Evolutionary conservation across 2,113 vertebrate genomes (phyloP).

Genomic region (Periophthalmus modestus): DNA sequence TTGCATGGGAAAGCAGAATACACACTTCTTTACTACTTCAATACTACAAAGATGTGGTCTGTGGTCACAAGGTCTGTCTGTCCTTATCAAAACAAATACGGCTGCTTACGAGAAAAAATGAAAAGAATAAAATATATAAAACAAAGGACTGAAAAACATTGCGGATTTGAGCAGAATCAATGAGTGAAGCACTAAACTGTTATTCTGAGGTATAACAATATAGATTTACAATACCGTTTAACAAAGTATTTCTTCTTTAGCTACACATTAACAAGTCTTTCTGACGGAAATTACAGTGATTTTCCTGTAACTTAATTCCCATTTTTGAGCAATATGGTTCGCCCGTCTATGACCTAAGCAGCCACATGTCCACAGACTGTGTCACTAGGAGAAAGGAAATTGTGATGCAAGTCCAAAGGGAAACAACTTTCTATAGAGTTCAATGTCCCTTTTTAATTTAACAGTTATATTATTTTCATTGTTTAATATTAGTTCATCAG

Average conservation of each 20-base stretch:
- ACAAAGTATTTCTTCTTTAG: not conserved
- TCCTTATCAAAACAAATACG: too few species aligned
- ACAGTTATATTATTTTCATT: not conserved
- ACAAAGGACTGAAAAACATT: too few species aligned
- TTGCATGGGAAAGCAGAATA: too few species aligned
- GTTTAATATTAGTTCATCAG: not conserved
- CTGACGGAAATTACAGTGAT: not conserved
- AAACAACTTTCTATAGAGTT: slow-evolving; percentile 10
- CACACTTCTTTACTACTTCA: too few species aligned
- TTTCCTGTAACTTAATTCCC: not conserved
- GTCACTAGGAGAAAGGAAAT: not conserved
- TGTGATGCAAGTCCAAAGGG: not conserved
- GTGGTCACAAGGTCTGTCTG: too few species aligned
- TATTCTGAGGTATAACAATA: too few species aligned
- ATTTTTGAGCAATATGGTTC: not conserved
- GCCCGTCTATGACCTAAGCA: slow-evolving; percentile 21
- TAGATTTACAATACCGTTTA: too few species aligned
- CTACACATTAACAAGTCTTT: not conserved
- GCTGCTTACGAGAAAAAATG: too few species aligned
- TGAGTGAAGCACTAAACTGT: too few species aligned
- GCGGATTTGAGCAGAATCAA: too few species aligned
- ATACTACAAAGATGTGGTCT: too few species aligned
- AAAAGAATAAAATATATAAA: too few species aligned
- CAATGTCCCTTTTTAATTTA: not conserved
- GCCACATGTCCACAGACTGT: slow-evolving; percentile 10